A percentile compares a stretch with the other conserved stretches of the same genome.
phyloP scores from a whole-genome alignment of 2,113 vertebrate species.

The Lepisosteus oculatus region DNA sequence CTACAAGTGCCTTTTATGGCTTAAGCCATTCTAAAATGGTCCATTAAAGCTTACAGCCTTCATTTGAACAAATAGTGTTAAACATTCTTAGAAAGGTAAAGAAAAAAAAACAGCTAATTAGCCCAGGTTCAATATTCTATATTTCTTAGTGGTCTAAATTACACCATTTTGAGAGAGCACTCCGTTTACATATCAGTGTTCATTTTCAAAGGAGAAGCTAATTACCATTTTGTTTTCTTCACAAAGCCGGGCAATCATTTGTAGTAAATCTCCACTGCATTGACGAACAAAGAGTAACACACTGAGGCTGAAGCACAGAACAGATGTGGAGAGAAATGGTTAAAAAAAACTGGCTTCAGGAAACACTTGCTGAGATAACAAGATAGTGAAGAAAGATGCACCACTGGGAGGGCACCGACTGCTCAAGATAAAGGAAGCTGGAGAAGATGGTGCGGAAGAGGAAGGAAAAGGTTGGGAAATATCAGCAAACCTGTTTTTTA shows the following conservation, averaged over 20 bases:
- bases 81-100: constrained; percentile 21
- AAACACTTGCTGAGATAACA: constrained; percentile 71
- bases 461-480: constrained; percentile 23
- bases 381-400: constrained; percentile 60
- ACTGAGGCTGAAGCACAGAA: constrained; percentile 34
- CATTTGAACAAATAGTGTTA: constrained; percentile 6
- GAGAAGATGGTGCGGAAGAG: constrained; percentile 5
- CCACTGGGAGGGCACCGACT: constrained; percentile 41
- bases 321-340: constrained; percentile 43
- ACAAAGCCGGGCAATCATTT: no score
- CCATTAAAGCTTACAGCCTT: constrained; percentile 14
- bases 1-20: constrained; percentile 15
- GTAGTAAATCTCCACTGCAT: not conserved
- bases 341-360: constrained; percentile 52
- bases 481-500: constrained; percentile 12
- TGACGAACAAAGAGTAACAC: constrained; percentile 59
- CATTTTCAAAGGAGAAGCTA: constrained; percentile 40
- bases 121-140: constrained; percentile 28
- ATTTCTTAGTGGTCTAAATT: constrained; percentile 38
- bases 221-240: no score
- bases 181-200: constrained; percentile 46
- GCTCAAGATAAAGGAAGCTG: constrained; percentile 23
- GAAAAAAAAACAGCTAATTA: constrained; percentile 35
- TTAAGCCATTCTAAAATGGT: constrained; percentile 2
- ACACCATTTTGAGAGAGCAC: constrained; percentile 35